phyloP scores from a whole-genome alignment of 2,113 vertebrate genomes.

The Anthoscopus minutus region DNA sequence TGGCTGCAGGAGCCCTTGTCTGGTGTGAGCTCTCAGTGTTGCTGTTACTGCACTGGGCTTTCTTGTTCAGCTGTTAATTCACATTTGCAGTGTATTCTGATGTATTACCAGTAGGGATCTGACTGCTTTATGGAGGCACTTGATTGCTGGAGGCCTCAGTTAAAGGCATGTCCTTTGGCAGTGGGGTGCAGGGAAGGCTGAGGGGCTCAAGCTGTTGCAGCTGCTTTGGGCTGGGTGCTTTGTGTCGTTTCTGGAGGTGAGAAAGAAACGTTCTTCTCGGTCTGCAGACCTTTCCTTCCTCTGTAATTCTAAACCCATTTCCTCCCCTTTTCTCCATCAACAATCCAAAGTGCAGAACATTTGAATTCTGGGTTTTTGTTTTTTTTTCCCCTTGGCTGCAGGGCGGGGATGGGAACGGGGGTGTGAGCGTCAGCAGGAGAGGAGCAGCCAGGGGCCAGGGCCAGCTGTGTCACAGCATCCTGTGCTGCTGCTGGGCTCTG shows the following conservation, averaged over 20 bases:
- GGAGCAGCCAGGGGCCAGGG: background rate
- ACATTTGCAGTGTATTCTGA: background rate
- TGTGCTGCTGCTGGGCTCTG: too few species aligned
- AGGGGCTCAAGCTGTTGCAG: background rate
- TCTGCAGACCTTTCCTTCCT: slow-evolving; percentile 35
- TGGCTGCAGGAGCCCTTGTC: background rate
- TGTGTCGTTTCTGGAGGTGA: background rate
- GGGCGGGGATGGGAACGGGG: background rate
- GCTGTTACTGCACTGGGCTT: background rate
- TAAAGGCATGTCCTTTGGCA: background rate
- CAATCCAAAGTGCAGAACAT: background rate
- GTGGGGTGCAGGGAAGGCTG: background rate
- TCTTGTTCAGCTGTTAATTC: background rate
- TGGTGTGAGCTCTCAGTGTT: too few species aligned
- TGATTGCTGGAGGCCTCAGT: background rate
- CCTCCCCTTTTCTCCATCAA: background rate
- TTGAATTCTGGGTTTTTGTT: background rate
- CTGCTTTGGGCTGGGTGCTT: background rate
- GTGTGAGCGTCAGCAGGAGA: background rate
- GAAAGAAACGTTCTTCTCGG: background rate
- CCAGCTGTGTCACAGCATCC: background rate
- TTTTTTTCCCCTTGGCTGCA: rapidly evolving
- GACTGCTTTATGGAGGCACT: background rate
- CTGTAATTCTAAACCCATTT: slow-evolving; percentile 28
- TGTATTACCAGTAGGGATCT: background rate